Percentiles rank a stretch among this genome's conserved stretches.
phyloP scores from a whole-genome alignment of 2,797 vertebrate species.

The Lophotriccus pileatus region DNA sequence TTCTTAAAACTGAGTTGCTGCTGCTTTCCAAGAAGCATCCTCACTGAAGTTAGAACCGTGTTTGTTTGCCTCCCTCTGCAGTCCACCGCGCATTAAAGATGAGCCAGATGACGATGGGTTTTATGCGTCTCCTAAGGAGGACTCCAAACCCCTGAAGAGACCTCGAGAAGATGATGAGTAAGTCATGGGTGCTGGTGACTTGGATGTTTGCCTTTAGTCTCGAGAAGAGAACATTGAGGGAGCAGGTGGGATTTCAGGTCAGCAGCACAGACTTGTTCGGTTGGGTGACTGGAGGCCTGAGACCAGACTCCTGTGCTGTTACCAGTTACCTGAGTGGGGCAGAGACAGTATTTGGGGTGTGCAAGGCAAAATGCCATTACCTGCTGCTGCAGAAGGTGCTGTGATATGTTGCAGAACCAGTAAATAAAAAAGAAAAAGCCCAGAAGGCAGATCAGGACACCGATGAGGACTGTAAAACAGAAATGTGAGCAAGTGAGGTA shows the following conservation, averaged over 20 bases:
- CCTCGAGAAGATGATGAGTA: slow-evolving; percentile 87
- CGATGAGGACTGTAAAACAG: background rate
- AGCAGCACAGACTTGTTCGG: background rate
- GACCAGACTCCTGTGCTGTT: background rate
- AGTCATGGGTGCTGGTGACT: slow-evolving; percentile 27
- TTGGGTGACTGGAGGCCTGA: background rate
- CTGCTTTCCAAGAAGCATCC: background rate
- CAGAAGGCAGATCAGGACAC: background rate
- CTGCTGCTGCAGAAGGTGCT: background rate
- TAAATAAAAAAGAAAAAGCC: background rate
- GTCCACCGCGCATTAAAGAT: slow-evolving; percentile 86
- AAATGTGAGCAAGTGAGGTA: background rate
- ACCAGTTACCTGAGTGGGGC: background rate
- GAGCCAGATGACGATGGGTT: slow-evolving; percentile 88
- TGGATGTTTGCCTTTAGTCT: background rate
- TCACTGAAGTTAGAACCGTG: background rate
- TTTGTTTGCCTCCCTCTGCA: slow-evolving; percentile 45
- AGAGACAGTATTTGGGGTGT: background rate
- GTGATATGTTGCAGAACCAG: background rate
- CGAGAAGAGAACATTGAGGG: background rate
- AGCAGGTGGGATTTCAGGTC: background rate
- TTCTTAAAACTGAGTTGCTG: background rate
- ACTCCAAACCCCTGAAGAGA: slow-evolving; percentile 84
- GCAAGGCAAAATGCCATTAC: background rate
- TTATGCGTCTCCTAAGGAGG: slow-evolving; percentile 82